These are phyloP conservation scores for Agapornis roseicollis DNA, from an alignment of 2,113 vertebrate species.

Conservation along the genomic window DNA sequence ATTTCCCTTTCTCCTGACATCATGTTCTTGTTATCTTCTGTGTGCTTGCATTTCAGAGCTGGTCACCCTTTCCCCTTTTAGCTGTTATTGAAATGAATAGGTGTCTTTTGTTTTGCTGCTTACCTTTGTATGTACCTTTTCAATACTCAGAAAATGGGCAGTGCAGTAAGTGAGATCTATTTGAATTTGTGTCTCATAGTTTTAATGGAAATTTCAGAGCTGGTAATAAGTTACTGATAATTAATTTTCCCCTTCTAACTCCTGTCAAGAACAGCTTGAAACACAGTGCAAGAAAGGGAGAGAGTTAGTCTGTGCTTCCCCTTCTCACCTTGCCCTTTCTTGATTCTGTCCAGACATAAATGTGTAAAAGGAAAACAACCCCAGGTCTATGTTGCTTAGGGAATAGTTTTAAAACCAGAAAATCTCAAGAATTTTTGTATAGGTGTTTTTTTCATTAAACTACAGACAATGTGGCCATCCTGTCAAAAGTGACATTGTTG, in stretches of 20 bases:
- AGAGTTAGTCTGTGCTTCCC: background rate
- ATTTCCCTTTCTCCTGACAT: background rate
- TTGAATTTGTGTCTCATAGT: background rate
- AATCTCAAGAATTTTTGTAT: background rate
- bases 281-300: background rate
- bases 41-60: background rate
- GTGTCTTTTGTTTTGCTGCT: background rate
- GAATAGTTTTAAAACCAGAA: background rate
- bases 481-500: slow-evolving; percentile 6
- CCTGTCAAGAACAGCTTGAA: background rate
- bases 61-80: background rate
- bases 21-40: background rate
- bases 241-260: background rate
- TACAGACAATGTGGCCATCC: background rate
- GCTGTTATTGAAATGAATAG: background rate
- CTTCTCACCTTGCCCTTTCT: background rate
- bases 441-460: background rate
- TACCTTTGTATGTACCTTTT: background rate
- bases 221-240: background rate
- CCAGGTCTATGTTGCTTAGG: background rate
- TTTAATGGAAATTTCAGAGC: background rate
- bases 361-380: background rate
- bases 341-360: accelerated
- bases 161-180: background rate
- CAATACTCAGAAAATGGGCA: background rate